Conservation (phyloP, 2,888 invertebrate species). For the Griposia aprilina region DNA sequence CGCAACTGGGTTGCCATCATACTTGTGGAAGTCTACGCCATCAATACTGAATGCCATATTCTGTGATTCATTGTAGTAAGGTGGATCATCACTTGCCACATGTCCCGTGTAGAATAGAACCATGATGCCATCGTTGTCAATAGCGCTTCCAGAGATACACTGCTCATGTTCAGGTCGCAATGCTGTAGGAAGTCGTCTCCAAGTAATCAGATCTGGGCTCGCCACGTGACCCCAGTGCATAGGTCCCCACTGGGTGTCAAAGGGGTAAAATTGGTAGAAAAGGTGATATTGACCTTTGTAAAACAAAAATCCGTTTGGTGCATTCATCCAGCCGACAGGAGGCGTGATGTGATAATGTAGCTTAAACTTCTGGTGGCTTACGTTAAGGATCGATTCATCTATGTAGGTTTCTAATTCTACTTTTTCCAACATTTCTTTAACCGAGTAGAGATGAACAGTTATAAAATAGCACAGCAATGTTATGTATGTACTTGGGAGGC, state of each 20-base stretch:
- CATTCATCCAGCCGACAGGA: slow-evolving; percentile 90
- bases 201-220: slow-evolving; percentile 87
- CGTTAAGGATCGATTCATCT: slow-evolving; percentile 52
- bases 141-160: slow-evolving; percentile 87
- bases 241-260: slow-evolving; percentile 85
- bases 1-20: slow-evolving; percentile 83
- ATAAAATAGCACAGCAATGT: slow-evolving; percentile 12
- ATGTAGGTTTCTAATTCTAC: slow-evolving; percentile 79
- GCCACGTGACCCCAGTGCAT: slow-evolving; percentile 90
- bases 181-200: slow-evolving; percentile 87
- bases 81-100: slow-evolving; percentile 70
- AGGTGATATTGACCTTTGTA: slow-evolving; percentile 88
- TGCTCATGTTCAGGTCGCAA: slow-evolving; percentile 84
- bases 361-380: slow-evolving; percentile 79
- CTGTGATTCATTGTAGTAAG: slow-evolving; percentile 80
- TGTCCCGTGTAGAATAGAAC: slow-evolving; percentile 85
- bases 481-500: slow-evolving; percentile 10
- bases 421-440: slow-evolving; percentile 24
- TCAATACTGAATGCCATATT: slow-evolving; percentile 84
- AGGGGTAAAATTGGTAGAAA: slow-evolving; percentile 89
- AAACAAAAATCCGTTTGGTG: slow-evolving; percentile 90
- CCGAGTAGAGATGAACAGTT: slow-evolving; percentile 3
- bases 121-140: slow-evolving; percentile 79
- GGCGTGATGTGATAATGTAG: slow-evolving; percentile 83
- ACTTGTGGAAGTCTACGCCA: slow-evolving; percentile 84